phyloP scores from a whole-genome alignment of 2,797 vertebrate species.

The Neopelma chrysocephalum region DNA sequence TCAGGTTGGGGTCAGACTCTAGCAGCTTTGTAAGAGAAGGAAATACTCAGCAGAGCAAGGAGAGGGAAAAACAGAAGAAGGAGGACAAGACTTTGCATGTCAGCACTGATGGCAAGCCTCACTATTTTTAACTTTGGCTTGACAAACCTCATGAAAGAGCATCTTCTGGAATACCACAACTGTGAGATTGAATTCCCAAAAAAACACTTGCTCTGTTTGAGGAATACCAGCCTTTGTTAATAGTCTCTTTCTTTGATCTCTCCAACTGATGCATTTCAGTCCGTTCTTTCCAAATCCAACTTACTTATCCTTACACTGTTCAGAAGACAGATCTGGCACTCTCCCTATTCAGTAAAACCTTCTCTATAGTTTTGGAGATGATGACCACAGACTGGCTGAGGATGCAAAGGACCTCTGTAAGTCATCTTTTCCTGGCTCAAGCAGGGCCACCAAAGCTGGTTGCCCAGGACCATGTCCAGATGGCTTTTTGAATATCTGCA shows the following conservation, averaged over 20 bases:
- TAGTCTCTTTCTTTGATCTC: not conserved
- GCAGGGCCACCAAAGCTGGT: accelerated
- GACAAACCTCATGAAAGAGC: not conserved
- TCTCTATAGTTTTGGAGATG: not conserved
- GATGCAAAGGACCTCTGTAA: not conserved
- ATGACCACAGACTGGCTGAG: not conserved
- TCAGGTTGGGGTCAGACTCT: not conserved
- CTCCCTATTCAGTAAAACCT: not conserved
- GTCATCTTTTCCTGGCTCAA: not conserved
- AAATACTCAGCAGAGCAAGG: not conserved
- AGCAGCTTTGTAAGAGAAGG: not conserved
- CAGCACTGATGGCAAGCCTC: not conserved
- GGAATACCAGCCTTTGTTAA: not conserved
- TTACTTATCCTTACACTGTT: not conserved
- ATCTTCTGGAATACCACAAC: not conserved
- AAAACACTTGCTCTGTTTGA: not conserved
- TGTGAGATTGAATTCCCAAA: not conserved
- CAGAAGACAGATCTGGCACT: not conserved
- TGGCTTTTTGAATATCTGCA: not conserved
- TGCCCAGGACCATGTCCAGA: not conserved
- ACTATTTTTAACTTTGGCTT: not conserved
- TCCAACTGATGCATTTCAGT: not conserved
- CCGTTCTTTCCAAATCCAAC: not conserved
- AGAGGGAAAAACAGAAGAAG: not conserved
- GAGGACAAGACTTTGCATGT: not conserved